Base-by-base conservation (phyloP, 2,888 invertebrate genomes). In the Drosophila sordidula region DNA sequence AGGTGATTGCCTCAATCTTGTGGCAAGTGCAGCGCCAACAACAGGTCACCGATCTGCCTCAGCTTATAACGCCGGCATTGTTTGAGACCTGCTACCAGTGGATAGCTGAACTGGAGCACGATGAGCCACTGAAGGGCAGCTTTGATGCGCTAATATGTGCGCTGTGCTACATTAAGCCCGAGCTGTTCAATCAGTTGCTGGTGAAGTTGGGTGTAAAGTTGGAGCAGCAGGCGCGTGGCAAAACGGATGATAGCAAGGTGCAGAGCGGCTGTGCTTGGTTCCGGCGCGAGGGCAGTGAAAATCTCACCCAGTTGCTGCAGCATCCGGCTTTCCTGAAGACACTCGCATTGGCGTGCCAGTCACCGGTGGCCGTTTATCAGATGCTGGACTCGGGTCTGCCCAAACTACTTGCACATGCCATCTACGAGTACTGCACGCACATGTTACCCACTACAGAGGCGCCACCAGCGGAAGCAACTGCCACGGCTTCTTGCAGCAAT, bases 131-230 rank as follows among this genome's bases (percentile, higher is more conserved):
- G 52, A 98, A 98, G 92, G 95, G 95, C 84, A 95, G 97, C 0
- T 94, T 98, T n/a, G 97, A 98, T 92, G 95, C 96, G 87, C 94
- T 97, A 57, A 92, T 98, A 50, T 98, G 98, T 91, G 95, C 97
- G 4, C 94, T 97, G 89, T 98, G 97, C 92, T 96, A 95, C 91
- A 96, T 97, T 32, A 94, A 95, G 78, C 96, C 97, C 0, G 95
- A 95, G 71, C 93, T 96, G 55, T 98, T 97, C 89, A 95, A 95
- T 46, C 93, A 94, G 76, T 91, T 98, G 32, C 92, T 98, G 62
- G 94, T 95, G 88, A 95, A 95, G 90, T 94, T 97, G 91, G 95
- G 95, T 51, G 95, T 96, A 0, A 89, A 84, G 14, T 56, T 90
- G 32, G 80, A 80, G 34, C 71, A 70, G 6, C 74, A 79, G 41